Evolutionary conservation across 2,113 vertebrate species (phyloP).

Genomic region (Origma solitaria): DNA sequence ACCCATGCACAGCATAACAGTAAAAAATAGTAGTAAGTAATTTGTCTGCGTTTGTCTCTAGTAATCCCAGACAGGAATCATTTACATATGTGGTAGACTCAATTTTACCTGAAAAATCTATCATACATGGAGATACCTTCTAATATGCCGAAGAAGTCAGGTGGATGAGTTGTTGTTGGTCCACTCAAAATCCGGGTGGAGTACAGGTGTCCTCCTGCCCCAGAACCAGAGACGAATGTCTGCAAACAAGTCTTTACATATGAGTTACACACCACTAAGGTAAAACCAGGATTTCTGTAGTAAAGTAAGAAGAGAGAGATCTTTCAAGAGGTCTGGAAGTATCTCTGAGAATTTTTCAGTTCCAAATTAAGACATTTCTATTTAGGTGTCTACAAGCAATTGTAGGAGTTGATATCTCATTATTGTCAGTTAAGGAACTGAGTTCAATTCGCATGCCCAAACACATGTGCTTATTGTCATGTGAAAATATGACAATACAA

Average conservation of each 20-base stretch:
- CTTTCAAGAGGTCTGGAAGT: not conserved
- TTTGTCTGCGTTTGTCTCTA: not conserved
- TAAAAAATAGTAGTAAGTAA: not conserved
- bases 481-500: not conserved
- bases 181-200: not conserved
- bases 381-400: not conserved
- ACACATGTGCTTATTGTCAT: not conserved
- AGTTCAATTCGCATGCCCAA: not conserved
- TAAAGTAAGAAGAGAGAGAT: not conserved
- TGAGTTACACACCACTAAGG: not conserved
- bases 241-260: not conserved
- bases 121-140: not conserved
- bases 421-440: not conserved
- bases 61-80: not conserved
- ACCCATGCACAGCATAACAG: not conserved
- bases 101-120: not conserved
- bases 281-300: not conserved
- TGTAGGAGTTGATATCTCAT: not conserved
- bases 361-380: not conserved
- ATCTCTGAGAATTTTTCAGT: not conserved
- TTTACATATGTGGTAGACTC: not conserved
- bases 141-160: not conserved
- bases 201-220: not conserved
- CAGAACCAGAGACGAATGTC: not conserved
- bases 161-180: rapidly evolving